Evolutionary conservation across 2,888 invertebrate species (phyloP), one percentile per base, ranked within the genome.

Genomic region (Alcis repandata): DNA sequence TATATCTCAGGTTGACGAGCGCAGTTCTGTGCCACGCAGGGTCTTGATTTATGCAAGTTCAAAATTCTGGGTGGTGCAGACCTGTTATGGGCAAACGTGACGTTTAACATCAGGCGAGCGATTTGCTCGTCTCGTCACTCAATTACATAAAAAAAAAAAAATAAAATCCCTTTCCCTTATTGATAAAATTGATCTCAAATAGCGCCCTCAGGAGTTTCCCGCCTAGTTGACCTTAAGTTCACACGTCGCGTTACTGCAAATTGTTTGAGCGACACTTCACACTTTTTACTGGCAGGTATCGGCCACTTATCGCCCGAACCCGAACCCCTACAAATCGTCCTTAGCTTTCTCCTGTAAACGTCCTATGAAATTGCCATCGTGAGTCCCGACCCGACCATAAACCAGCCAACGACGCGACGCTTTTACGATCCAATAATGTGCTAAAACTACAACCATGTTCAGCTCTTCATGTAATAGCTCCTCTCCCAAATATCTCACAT

Each of bases 321-420:
- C 73, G 75, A 73, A 84, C 85, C 82, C 73, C 79, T 74, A 86
- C 91, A 88, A 89, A 89, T 89, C 83, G 86, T 84, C 83, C 73
- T 76, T 61, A 76, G 79, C 85, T 87, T 86, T 87, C 85, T 75
- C 82, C 81, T 76, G 83, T 85, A 88, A 91, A 89, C 87, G 87
- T 89, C 87, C 87, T 84, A 87, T 79, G 85, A 89, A 91, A 91
- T 91, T 90, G 90, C 84, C 83, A 85, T 91, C 91, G 91, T 91
- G 91, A 91, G 88, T 88, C 88, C 82, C 90, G 88, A 84, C 77
- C 79, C 63, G 82, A 75, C 82, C 82, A 89, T 92, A 91, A 91
- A 92, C 76, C 82, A 90, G 82, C 56, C 52, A 52, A 78, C 80
- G 83, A 84, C 76, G 83, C 82, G 86, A 84, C 85, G 85, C 89